phyloP scores from a whole-genome alignment of 2,113 vertebrate species.

The Phyllostomus discolor region DNA sequence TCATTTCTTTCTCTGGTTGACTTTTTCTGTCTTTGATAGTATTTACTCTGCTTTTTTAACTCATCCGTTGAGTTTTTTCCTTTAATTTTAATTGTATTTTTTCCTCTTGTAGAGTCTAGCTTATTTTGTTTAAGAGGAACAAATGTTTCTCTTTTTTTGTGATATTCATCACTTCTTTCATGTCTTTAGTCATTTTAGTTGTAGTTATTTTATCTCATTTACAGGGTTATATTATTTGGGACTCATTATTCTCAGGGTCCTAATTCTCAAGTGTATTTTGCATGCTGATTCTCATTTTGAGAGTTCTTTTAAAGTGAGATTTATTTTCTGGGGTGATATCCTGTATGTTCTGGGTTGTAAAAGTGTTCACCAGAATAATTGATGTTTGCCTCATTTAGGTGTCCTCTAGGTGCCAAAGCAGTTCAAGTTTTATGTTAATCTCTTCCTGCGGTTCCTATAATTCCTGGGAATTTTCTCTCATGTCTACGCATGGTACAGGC shows the following conservation, averaged over 20 bases:
- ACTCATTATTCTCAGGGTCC: background rate
- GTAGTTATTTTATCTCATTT: background rate
- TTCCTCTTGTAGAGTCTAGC: background rate
- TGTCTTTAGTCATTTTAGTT: background rate
- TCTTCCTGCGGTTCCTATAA: background rate
- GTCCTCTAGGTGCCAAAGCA: background rate
- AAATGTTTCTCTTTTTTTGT: background rate
- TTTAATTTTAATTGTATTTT: slow-evolving; percentile 17
- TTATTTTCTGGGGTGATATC: background rate
- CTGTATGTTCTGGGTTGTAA: background rate
- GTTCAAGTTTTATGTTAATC: background rate
- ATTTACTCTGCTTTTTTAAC: background rate
- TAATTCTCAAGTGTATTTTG: background rate
- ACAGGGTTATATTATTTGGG: background rate
- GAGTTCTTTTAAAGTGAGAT: background rate
- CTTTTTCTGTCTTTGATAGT: background rate
- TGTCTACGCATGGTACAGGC: no score
- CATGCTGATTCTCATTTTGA: background rate
- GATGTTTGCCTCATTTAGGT: background rate
- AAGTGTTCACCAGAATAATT: background rate
- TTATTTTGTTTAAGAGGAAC: background rate
- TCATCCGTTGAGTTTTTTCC: background rate
- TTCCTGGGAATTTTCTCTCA: background rate
- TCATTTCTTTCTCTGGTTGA: background rate
- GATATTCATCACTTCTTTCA: background rate